Base-by-base conservation (phyloP, 1,140 invertebrate genomes). In the Drosophila rhopaloa region DNA sequence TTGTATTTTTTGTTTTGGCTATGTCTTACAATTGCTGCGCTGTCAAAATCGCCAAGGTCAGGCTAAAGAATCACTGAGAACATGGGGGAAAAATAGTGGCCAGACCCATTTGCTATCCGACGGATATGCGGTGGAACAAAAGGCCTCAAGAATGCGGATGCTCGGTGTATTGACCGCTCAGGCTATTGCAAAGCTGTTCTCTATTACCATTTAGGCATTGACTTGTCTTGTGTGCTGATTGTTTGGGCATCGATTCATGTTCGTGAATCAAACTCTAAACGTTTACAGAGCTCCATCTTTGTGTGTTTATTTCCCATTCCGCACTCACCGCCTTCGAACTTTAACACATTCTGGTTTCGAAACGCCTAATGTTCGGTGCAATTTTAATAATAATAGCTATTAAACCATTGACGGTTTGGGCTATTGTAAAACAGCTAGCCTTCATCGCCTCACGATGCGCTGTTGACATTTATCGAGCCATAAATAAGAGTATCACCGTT, bases 311-410 rank as follows among this genome's bases (percentile, higher is more conserved):
- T 50, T 38, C 27, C 32, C 19, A 35, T 29, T 35, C 13, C 8
- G 14, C 56, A 32, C 40, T 47, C 16, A 5, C 14, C 55, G 1
- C 11, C 27, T n/a, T 7, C 19, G 19, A 32, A 50, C n/a, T 57
- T 16, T 9, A 9, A 3, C 38, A 9, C 11, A n/a, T 35, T 46
- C 41, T 32, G 29, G 56, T 32, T 44, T 44, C 55, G 24, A 32
- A 13, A 27, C 51, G 58, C 37, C 24, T n/a, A 57, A 57, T 32
- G 38, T 35, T 35, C 16, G 14, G 11, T 68, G 68, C 65, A 72
- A 72, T 72, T 72, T 72, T 38, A 57, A 71, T 72, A 72, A 72
- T 72, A 72, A 72, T 72, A 50, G 37, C 37, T 7, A 58, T 71
- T 71, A 50, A 4, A 8, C 5, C 11, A 2, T 5, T 19, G 10